These are phyloP conservation scores for Loxodonta africana DNA, from an alignment of 2,113 vertebrate species.

Conservation along the genomic window DNA sequence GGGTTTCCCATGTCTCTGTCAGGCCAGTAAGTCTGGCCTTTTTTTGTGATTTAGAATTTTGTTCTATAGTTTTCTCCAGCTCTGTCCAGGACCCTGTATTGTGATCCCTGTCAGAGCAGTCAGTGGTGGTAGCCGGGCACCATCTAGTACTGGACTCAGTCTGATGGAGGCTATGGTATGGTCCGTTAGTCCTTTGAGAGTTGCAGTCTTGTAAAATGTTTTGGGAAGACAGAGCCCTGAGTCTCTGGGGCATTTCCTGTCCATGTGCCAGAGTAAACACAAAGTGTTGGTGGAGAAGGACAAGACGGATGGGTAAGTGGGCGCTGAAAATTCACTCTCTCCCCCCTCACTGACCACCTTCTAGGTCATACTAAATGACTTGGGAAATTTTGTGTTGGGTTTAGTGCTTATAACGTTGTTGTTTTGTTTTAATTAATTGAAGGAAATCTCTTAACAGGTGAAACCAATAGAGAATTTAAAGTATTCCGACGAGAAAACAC, in stretches of 20 bases:
- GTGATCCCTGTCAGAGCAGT: no score
- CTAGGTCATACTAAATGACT: neutral
- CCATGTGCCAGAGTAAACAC: neutral
- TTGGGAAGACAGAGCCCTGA: neutral
- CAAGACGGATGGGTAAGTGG: neutral
- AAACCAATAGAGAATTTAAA: neutral
- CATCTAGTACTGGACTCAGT: no score
- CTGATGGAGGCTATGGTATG: no score
- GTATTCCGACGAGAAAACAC: neutral
- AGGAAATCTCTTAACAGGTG: neutral
- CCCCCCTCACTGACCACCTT: no score
- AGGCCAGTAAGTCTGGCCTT: no score
- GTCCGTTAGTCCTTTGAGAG: neutral
- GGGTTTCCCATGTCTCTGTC: no score
- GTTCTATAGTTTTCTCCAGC: no score
- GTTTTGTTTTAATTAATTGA: neutral
- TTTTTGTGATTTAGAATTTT: no score
- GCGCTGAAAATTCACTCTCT: neutral
- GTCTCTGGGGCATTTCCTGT: neutral
- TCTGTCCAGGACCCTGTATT: no score
- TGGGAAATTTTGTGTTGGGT: neutral
- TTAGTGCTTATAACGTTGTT: neutral
- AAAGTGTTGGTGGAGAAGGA: neutral
- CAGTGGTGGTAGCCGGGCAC: no score
- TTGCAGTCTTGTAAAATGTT: conserved; percentile 55